Base-by-base conservation (phyloP, 2,888 invertebrate genomes). In the Pyrrhosoma nymphula region DNA sequence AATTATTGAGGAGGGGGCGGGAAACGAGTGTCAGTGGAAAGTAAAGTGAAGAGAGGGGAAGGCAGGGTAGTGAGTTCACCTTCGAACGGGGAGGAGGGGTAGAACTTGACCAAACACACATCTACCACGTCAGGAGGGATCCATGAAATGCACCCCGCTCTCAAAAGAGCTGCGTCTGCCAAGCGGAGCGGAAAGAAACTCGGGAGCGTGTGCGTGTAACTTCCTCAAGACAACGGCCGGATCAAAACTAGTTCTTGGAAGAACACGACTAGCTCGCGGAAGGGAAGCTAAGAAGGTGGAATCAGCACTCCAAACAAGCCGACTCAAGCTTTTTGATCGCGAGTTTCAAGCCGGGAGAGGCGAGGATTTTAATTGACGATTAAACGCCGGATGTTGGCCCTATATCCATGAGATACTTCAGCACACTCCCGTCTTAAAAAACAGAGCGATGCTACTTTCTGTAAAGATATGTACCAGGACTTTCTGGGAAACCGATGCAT, bases 151-250 rank as follows among this genome's bases (percentile, higher is more conserved):
- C 82, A 82, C 30, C 26, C 47, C 2, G 47, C 47, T 18, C 82
- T 35, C 82, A 82, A n/a, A 20, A 30, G 82, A 82, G 82, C 35
- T 82, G 30, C 82, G 82, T 82, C 82, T 82, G 35, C 30, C 82
- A 82, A 82, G 16, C 82, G 35, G 35, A 82, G 82, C 82, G 82
- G 82, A 82, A 82, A 82, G 82, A 82, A 69, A 35, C 82, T 82
- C 82, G 16, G 0, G 47, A 47, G 69, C 35, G 82, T 35, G 82
- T 82, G 69, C 35, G 82, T 35, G 82, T 82, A 35, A 18, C 35
- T 82, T 35, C 35, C 82, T 35, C 82, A 16, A 35, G 82, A 35
- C 82, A 82, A 35, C 8, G 82, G 30, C 35, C 35, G 18, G 16
- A 35, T 14, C 82, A 35, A 82, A 82, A 82, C 82, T 82, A 69